phyloP scores from a whole-genome alignment of 1,140 invertebrate genomes.

The Ceratitis capitata region DNA sequence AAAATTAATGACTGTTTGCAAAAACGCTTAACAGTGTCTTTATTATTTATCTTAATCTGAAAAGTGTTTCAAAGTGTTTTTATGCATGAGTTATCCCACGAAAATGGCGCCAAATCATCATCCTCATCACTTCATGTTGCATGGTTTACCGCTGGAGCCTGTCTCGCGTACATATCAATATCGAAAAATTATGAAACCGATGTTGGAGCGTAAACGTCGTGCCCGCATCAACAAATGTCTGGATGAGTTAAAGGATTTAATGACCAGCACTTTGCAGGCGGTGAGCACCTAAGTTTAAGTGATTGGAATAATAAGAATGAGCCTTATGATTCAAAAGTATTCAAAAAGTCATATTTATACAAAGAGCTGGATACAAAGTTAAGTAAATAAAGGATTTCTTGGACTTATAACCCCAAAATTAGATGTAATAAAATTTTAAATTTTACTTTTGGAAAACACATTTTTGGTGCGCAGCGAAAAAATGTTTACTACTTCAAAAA shows the following conservation, averaged over 20 bases:
- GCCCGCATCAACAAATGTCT: conserved; percentile 87
- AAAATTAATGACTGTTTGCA: background rate
- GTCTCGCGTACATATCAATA: conserved; percentile 69
- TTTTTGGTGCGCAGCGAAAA: no score
- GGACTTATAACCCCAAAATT: no score
- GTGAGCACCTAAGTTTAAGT: conserved; percentile 53
- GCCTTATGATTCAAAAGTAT: no score
- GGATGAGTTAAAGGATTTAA: conserved; percentile 83
- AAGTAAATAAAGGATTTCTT: no score
- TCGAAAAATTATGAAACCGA: conserved; percentile 75
- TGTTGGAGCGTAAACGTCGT: conserved; percentile 83
- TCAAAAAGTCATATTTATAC: no score
- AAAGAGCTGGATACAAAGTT: no score
- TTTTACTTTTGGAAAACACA: no score
- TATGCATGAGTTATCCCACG: conserved; percentile 41
- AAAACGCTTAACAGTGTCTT: background rate
- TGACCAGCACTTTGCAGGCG: conserved; percentile 75
- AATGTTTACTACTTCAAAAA: no score
- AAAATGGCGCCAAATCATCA: conserved; percentile 50
- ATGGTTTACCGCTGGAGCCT: conserved; percentile 39
- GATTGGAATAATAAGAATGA: no score
- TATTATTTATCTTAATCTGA: no score
- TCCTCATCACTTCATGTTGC: conserved; percentile 45
- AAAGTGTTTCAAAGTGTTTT: background rate
- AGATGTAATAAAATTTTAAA: no score